Evolutionary conservation across 2,113 vertebrate genomes (phyloP).

Genomic region (Capreolus pygargus): DNA sequence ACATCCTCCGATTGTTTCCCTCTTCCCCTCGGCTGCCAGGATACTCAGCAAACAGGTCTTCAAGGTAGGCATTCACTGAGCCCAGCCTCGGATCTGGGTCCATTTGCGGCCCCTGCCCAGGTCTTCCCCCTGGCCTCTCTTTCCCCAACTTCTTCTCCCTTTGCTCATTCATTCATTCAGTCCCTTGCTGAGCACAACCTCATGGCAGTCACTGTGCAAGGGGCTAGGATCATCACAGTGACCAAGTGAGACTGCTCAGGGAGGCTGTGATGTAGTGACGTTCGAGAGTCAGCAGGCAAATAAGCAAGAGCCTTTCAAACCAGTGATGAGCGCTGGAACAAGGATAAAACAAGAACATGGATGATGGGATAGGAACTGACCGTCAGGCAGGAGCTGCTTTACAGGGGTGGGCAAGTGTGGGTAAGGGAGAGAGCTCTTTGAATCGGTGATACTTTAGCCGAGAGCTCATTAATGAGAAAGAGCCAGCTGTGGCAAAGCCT

Average conservation of each 20-base stretch:
- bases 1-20: accelerated
- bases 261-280: accelerated
- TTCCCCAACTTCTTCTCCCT: not conserved
- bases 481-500: not conserved
- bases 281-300: not conserved
- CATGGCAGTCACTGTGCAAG: accelerated
- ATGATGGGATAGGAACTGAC: accelerated
- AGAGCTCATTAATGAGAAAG: not conserved
- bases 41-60: not conserved
- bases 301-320: not conserved
- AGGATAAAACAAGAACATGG: accelerated
- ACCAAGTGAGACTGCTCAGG: accelerated
- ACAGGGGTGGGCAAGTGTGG: not conserved
- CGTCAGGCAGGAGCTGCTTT: not conserved
- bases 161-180: not conserved
- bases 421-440: accelerated
- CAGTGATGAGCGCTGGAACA: accelerated
- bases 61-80: not conserved
- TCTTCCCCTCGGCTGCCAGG: not conserved
- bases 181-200: not conserved
- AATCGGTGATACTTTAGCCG: not conserved
- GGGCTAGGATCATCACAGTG: not conserved
- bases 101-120: accelerated
- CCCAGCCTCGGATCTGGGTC: not conserved
- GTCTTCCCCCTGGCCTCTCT: not conserved